Conservation (phyloP, 2,888 invertebrate species). For the Seladonia tumulorum region DNA sequence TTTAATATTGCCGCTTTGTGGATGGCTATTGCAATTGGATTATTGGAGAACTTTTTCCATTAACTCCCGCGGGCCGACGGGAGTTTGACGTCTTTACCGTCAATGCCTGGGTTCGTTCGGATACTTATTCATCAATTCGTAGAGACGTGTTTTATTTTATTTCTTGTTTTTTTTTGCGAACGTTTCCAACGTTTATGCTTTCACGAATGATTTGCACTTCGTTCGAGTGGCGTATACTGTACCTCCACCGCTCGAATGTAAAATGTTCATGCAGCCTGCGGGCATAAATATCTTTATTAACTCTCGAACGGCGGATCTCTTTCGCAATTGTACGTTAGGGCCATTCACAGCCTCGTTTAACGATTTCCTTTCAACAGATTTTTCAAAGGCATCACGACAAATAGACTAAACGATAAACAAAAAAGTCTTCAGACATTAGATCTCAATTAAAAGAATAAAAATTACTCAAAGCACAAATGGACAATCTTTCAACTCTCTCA, state of each 20-base stretch:
- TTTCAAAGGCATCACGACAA: no score
- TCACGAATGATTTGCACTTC: neutral
- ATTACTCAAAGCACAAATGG: no score
- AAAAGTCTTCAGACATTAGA: no score
- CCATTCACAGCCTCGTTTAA: neutral
- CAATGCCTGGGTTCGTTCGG: neutral
- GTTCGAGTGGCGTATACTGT: neutral
- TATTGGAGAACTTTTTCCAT: conserved; percentile 3
- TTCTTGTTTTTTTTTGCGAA: neutral
- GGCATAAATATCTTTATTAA: neutral
- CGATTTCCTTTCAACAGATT: neutral
- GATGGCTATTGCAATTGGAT: neutral
- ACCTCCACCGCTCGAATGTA: neutral
- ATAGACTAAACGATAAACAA: no score
- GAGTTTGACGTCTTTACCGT: neutral
- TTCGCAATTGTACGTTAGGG: neutral
- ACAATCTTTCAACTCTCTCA: no score
- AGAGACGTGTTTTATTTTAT: neutral
- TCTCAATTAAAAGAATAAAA: no score
- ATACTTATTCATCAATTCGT: neutral
- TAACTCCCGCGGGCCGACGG: neutral
- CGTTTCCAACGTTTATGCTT: neutral
- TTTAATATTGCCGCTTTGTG: conserved; percentile 11
- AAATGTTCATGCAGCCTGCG: neutral
- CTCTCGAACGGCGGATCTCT: neutral